Evolutionary conservation across 2,113 vertebrate genomes (phyloP).

Genomic region (Piaya cayana): DNA sequence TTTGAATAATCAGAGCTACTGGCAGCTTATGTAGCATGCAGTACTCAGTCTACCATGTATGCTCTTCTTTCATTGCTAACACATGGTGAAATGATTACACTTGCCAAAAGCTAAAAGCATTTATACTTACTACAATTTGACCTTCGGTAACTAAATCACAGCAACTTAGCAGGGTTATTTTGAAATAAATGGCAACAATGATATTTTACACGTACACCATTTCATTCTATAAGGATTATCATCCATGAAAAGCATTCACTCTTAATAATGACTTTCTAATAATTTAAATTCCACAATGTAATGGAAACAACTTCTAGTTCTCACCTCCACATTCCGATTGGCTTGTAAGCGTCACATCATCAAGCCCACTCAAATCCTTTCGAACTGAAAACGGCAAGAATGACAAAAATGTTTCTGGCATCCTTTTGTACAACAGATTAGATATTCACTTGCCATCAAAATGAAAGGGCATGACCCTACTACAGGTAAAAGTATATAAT

Average conservation of each 20-base stretch:
- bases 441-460: neutral
- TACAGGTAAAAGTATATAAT: neutral
- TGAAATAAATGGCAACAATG: neutral
- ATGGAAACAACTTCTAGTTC: neutral
- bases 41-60: neutral
- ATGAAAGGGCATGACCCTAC: neutral
- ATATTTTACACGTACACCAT: neutral
- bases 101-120: neutral
- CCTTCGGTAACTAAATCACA: neutral
- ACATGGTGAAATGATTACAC: neutral
- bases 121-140: neutral
- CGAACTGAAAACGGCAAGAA: constrained; percentile 76
- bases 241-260: neutral
- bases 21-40: neutral
- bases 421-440: neutral
- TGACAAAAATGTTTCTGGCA: neutral
- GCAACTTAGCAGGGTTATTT: neutral
- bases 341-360: constrained; percentile 83
- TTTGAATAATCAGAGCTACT: neutral
- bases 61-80: neutral
- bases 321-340: constrained; percentile 88
- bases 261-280: neutral
- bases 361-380: constrained; percentile 82
- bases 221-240: neutral
- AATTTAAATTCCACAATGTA: neutral